phyloP scores from a whole-genome alignment of 2,888 invertebrate species.

The Mylabris sibirica region DNA sequence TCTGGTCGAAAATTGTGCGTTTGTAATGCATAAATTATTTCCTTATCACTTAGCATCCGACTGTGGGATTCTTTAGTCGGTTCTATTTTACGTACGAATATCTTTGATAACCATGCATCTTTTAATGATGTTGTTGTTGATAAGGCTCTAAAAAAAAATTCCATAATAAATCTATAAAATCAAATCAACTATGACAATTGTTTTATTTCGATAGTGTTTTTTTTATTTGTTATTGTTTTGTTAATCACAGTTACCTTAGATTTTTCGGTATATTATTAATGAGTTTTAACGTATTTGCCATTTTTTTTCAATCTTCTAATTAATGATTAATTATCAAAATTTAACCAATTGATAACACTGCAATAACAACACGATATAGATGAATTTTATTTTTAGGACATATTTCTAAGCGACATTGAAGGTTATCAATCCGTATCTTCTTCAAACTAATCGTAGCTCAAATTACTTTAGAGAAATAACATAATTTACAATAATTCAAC shows the following conservation, averaged over 20 bases:
- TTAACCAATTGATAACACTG: not conserved
- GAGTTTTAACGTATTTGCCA: conserved; percentile 54
- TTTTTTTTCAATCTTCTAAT: conserved; percentile 37
- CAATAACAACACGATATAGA: not conserved
- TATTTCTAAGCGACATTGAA: not conserved
- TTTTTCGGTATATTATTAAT: conserved; percentile 49
- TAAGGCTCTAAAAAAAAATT: conserved; percentile 46
- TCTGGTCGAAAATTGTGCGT: conserved; percentile 95
- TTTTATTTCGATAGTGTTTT: conserved; percentile 10
- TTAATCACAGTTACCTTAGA: conserved; percentile 47
- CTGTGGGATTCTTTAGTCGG: conserved; percentile 97
- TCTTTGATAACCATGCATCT: conserved; percentile 89
- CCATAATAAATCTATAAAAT: conserved; percentile 15
- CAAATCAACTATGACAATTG: not conserved
- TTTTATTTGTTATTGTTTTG: not conserved
- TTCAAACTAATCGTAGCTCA: not conserved
- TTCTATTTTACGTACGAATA: conserved; percentile 89
- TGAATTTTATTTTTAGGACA: not conserved
- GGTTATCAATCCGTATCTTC: not conserved
- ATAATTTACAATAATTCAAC: no score
- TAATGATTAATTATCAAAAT: not conserved
- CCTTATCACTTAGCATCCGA: conserved; percentile 95
- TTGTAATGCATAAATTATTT: conserved; percentile 92
- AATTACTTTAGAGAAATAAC: no score
- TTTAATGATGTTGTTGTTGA: conserved; percentile 59